Conservation (phyloP, 2,888 invertebrate species). For the Biston stratarius region DNA sequence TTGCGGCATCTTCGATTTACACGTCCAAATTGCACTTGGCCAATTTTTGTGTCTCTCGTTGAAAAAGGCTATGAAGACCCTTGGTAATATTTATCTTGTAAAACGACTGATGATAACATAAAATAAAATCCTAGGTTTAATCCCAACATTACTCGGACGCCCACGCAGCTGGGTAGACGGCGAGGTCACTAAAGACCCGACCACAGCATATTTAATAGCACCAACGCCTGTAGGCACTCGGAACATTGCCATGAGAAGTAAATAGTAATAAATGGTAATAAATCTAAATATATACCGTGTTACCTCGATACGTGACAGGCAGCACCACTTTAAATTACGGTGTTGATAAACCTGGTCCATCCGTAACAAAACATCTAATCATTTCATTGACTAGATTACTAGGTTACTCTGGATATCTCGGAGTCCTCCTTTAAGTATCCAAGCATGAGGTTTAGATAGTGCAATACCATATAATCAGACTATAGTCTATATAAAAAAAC, state of each 20-base stretch:
- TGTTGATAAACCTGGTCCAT: neutral
- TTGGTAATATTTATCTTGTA: too few relatives aligned
- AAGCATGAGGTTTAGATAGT: too few relatives aligned
- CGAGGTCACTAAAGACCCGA: neutral
- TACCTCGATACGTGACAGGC: slow-evolving; percentile 6
- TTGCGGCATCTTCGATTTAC: too few relatives aligned
- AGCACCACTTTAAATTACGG: neutral
- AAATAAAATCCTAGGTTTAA: neutral
- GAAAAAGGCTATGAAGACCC: too few relatives aligned
- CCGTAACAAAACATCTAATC: neutral
- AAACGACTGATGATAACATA: neutral
- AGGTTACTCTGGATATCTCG: too few relatives aligned
- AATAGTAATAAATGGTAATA: slow-evolving; percentile 3
- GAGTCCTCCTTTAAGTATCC: too few relatives aligned
- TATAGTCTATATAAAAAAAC: too few relatives aligned
- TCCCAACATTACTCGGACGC: neutral
- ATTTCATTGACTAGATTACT: too few relatives aligned
- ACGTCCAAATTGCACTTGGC: too few relatives aligned
- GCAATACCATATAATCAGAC: too few relatives aligned
- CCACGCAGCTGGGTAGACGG: neutral
- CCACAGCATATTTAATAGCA: neutral
- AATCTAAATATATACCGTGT: neutral
- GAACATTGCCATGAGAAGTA: slow-evolving; percentile 10
- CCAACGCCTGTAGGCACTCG: slow-evolving; percentile 10
- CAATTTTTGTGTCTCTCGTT: too few relatives aligned